Conservation (phyloP, 2,797 vertebrate genomes). For the Hemibagrus guttatus region DNA sequence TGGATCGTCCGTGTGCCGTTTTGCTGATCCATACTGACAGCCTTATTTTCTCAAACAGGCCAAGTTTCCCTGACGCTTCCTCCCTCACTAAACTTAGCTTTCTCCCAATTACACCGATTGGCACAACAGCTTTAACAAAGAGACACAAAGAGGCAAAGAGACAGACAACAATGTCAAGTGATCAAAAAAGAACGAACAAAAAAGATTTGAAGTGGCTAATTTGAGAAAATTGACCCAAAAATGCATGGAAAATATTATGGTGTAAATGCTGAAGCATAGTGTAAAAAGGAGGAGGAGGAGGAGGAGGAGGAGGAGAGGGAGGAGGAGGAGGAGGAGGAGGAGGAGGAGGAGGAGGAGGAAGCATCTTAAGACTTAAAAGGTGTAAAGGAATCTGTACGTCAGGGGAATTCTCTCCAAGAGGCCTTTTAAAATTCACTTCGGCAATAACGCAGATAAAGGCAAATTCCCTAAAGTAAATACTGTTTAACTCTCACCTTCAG, state of each 20-base stretch:
- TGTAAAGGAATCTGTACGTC: slow-evolving; percentile 68
- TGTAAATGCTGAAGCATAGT: slow-evolving; percentile 56
- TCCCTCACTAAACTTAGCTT: slow-evolving; percentile 61
- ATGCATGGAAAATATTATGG: slow-evolving; percentile 68
- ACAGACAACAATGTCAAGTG: slow-evolving; percentile 52
- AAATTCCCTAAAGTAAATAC: slow-evolving; percentile 73
- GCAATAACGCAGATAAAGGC: slow-evolving; percentile 77
- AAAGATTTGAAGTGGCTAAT: slow-evolving; percentile 56
- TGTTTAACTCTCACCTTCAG: slow-evolving; percentile 80
- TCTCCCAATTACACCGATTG: slow-evolving; percentile 68
- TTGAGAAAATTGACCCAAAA: slow-evolving; percentile 68
- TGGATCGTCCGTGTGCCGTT: slow-evolving; percentile 51
- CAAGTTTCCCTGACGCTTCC: slow-evolving; percentile 55
- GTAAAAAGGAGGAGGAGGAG: neutral
- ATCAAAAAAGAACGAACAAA: slow-evolving; percentile 41
- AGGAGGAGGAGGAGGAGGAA: slow-evolving; percentile 54
- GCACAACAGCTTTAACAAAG: slow-evolving; percentile 59
- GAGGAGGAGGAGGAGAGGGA: slow-evolving; percentile 26
- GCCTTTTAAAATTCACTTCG: slow-evolving; percentile 70
- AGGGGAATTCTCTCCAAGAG: slow-evolving; percentile 74
- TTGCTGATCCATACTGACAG: slow-evolving; percentile 63
- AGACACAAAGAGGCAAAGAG: slow-evolving; percentile 54
- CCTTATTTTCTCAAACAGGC: slow-evolving; percentile 64
- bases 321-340: slow-evolving; percentile 44
- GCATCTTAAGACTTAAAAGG: slow-evolving; percentile 72